A percentile compares a stretch with the other conserved stretches of the same genome.
Evolutionary conservation across 2,797 vertebrate species (phyloP).

Genomic region (Pseudotriccus pelzelni): DNA sequence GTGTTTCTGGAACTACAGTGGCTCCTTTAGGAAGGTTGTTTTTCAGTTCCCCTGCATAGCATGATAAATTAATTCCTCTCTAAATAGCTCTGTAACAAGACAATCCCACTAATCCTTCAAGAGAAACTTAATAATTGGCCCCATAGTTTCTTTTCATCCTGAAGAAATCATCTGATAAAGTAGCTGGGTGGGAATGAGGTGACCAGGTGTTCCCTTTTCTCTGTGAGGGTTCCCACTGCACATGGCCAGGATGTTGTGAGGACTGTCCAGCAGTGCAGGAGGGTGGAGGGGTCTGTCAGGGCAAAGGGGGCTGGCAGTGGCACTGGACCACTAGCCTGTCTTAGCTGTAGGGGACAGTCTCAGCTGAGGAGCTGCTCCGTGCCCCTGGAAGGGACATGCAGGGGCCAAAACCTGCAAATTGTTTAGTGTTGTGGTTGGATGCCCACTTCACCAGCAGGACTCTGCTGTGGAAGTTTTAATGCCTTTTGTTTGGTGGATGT

Average conservation of each 20-base stretch:
- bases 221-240: fast-evolving
- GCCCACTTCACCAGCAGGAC: background rate
- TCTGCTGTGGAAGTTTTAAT: background rate
- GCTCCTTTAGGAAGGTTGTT: background rate
- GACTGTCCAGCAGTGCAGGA: background rate
- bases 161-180: background rate
- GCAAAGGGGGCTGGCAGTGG: fast-evolving
- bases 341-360: background rate
- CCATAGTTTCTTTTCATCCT: background rate
- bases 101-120: background rate
- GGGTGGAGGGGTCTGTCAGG: background rate
- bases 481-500: background rate
- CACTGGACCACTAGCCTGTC: background rate
- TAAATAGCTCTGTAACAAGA: background rate
- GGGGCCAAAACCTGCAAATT: background rate
- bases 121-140: background rate
- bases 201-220: background rate
- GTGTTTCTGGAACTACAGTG: background rate
- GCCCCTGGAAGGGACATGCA: background rate
- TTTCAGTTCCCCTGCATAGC: background rate
- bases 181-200: background rate
- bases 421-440: background rate
- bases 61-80: background rate
- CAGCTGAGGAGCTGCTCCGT: background rate
- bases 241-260: background rate